Base-by-base conservation (phyloP, 2,113 vertebrate species). In the Eclectus roratus region DNA sequence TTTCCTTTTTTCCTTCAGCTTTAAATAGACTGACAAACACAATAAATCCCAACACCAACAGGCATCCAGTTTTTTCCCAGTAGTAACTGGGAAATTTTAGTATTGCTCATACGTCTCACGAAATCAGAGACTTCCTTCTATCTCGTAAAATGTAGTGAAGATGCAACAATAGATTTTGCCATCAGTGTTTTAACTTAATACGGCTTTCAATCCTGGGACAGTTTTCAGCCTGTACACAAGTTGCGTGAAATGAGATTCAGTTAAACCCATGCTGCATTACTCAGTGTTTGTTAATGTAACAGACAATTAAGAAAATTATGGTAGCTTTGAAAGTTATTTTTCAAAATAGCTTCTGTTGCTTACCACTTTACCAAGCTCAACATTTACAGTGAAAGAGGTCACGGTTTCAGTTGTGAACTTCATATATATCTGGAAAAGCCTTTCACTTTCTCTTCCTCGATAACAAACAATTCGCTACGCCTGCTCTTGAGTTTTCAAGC, bases 371-470 rank as follows among this genome's bases (percentile, higher is more conserved):
- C 19, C 60, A 52, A 58, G 17, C 20, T 49, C 35, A 70, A 44
- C 33, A 37, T 91, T 92, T 81, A 2, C 1, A 35, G 55, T 37
- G 23, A 69, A 80, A 84, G 46, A 92, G 27, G 46, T 78, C 73
- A 84, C 1, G 10, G 31, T 71, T 89, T 92, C 69, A 47, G n/a
- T 41, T 53, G 60, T 55, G 79, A 94, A 81, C 56, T 85, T 81
- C 55, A 19, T 6, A 72, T 65, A 2, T 69, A 49, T 72, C 20
- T 81, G 37, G 58, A 71, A 93, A 82, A 94, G 77, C 65, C 88
- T 96, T 91, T 93, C 79, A 70, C 83, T 96, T 96, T 96, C 85
- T 84, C 46, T 95, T 94, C 80, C 29, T 29, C 15, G 18, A 53
- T 55, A 82, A 70, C 37, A 87, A 88, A 64, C 72, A n/a, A 65